Evolutionary conservation across 2,797 vertebrate genomes (phyloP).

Genomic region (Crax fasciolata): DNA sequence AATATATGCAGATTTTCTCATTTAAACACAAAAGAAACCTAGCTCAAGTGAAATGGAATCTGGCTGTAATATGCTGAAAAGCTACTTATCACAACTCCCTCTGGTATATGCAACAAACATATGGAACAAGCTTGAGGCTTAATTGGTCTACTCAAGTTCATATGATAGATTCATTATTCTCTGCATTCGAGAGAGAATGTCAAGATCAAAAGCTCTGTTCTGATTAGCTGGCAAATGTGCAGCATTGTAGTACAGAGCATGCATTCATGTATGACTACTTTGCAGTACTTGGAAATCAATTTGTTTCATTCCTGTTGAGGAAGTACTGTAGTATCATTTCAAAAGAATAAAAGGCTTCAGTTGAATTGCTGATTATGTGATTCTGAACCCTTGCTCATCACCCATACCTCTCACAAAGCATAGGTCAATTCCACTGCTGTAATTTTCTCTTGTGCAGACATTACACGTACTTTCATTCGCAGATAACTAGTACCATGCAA

Average conservation of each 20-base stretch:
- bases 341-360: conserved; percentile 6
- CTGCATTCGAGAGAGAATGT: conserved; percentile 18
- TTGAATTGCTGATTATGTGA: conserved; percentile 4
- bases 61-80: conserved; percentile 68
- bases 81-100: conserved; percentile 60
- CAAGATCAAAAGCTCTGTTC: conserved; percentile 44
- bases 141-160: background rate
- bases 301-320: conserved; percentile 40
- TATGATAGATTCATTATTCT: conserved; percentile 56
- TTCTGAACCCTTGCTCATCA: background rate
- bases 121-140: conserved; percentile 37
- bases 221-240: conserved; percentile 39
- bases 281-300: background rate
- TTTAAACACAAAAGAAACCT: conserved; percentile 67
- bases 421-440: background rate
- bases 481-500: background rate
- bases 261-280: conserved; percentile 10
- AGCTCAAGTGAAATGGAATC: conserved; percentile 66
- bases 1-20: conserved; percentile 36
- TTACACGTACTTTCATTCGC: background rate
- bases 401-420: background rate
- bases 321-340: conserved; percentile 15
- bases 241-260: background rate
- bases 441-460: background rate
- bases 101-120: conserved; percentile 47